These are phyloP conservation scores for Callosobruchus maculatus DNA, from an alignment of 2,888 invertebrate genomes.

Conservation along the genomic window DNA sequence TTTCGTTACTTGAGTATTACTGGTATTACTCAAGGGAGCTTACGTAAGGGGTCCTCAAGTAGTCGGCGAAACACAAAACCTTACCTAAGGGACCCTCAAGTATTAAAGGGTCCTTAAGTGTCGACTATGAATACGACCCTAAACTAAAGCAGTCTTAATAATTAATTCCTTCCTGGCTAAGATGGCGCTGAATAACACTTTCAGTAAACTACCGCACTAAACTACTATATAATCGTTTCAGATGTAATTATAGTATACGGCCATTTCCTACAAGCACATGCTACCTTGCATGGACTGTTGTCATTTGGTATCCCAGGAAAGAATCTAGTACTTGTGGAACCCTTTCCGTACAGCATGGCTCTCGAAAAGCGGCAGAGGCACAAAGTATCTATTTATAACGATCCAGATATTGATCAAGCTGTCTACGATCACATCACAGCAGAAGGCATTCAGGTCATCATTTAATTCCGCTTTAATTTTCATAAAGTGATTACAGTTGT, in stretches of 20 bases:
- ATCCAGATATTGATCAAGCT: slow-evolving; percentile 54
- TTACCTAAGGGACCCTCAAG: no score
- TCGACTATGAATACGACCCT: no score
- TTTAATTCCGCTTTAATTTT: no score
- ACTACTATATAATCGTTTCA: slow-evolving; percentile 4
- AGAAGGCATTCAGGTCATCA: slow-evolving; percentile 46
- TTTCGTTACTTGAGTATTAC: no score
- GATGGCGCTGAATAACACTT: no score
- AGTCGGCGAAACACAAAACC: no score
- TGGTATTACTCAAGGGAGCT: no score
- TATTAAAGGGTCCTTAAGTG: no score
- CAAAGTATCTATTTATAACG: slow-evolving; percentile 39
- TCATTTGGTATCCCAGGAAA: slow-evolving; percentile 55
- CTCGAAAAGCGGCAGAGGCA: slow-evolving; percentile 27
- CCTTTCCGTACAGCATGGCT: slow-evolving; percentile 42
- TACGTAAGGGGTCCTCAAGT: no score
- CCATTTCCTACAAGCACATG: slow-evolving; percentile 60
- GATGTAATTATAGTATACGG: slow-evolving; percentile 63
- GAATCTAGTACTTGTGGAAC: slow-evolving; percentile 60
- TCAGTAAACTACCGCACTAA: background rate
- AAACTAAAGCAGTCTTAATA: no score
- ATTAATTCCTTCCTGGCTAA: no score
- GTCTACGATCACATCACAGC: slow-evolving; percentile 46
- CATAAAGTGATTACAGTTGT: no score
- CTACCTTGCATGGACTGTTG: slow-evolving; percentile 62